These are phyloP conservation scores for Phragmatobia fuliginosa DNA, from an alignment of 2,888 invertebrate species.

Conservation along the genomic window DNA sequence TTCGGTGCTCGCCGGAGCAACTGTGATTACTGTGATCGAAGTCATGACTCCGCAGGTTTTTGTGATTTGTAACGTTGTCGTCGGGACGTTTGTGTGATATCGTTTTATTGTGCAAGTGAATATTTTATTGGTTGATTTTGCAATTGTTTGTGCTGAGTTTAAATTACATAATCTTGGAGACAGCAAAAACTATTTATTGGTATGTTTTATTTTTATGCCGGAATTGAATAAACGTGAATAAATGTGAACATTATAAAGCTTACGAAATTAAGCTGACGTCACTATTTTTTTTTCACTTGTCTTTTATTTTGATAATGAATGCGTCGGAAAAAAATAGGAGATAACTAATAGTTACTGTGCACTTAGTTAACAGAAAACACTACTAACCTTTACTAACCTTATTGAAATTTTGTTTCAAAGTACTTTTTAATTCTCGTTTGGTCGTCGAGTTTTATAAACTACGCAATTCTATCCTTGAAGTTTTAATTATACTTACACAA, in stretches of 20 bases:
- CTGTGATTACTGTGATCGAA: constrained; percentile 62
- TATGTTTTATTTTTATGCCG: constrained; percentile 30
- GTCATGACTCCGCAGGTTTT: constrained; percentile 61
- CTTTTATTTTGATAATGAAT: background rate
- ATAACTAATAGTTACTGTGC: background rate
- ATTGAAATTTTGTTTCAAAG: background rate
- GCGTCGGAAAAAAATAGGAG: background rate
- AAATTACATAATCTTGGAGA: constrained; percentile 53
- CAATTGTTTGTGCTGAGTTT: constrained; percentile 57
- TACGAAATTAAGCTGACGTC: background rate
- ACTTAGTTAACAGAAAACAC: background rate
- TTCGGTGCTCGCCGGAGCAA: constrained; percentile 68
- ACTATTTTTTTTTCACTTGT: background rate
- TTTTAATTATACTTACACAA: constrained; percentile 11
- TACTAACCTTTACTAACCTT: background rate
- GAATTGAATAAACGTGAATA: background rate
- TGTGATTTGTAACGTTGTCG: constrained; percentile 46
- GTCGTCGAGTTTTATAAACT: constrained; percentile 4
- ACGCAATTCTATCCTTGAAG: constrained; percentile 17
- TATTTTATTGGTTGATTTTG: constrained; percentile 47
- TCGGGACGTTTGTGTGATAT: constrained; percentile 61
- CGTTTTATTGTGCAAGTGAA: constrained; percentile 70
- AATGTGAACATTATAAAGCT: background rate
- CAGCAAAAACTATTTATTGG: constrained; percentile 50
- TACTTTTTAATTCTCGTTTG: constrained; percentile 1